Evolutionary conservation across 2,888 invertebrate genomes (phyloP), one percentile per base, ranked within the genome.

Genomic region (Plebejus argus): DNA sequence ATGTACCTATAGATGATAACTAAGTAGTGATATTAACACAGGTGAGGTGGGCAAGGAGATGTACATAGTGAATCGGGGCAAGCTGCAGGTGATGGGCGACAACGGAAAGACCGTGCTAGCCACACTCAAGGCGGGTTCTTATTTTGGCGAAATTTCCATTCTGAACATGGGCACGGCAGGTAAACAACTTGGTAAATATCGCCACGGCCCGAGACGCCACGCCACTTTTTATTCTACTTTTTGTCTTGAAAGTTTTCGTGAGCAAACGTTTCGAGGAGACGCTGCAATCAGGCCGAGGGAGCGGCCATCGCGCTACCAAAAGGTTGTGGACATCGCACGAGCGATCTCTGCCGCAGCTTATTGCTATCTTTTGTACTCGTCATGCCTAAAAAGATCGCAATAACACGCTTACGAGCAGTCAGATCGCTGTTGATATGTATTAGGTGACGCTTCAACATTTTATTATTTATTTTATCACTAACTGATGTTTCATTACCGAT

Each of bases 61-160:
- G 99, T 99, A 99, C 95, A 99, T 99, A 95, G 99, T 99, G 84
- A 99, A 99, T 94, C 95, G 99, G 85, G 99, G 99, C 82, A 96
- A 98, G 84, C 96, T 99, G 87, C 98, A 97, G 95, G 99, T 98
- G 91, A 99, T 98, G 83, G 98, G 97, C 81, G 98, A 99, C 95
- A 98, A 98, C 93, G 98, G 98, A 83, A 97, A 98, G 94, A 98
- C 98, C 77, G 99, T 99, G 83, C 95, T 99, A 92, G 99, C 99
- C 87, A 99, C 99, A 83, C 96, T 99, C 88, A 98, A 98, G 94
- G 99, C 99, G 86, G 99, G 99, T 93, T 99, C 99, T 93, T 99
- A 99, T 96, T 99, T 99, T 95, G 99, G 99, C 89, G 99, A 99
- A 96, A 99, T 99, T 95, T 98, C 98, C 95, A 99, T 99, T 95